Evolutionary conservation across 2,113 vertebrate genomes (phyloP), one percentile per base, ranked within the genome.

Genomic region (Octodon degus): DNA sequence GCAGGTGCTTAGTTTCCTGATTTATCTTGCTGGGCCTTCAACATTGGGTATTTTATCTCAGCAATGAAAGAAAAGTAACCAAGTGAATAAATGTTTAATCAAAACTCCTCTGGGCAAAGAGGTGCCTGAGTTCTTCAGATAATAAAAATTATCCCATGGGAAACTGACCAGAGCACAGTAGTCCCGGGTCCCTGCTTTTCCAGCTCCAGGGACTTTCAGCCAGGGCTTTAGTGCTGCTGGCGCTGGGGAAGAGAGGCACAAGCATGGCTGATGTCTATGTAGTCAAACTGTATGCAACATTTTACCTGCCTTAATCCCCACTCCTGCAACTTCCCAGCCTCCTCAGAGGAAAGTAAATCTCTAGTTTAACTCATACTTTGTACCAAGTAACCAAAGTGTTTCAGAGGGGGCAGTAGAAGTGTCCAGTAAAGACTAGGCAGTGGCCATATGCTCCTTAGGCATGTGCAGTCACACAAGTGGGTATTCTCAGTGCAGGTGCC

Each of bases 381-480:
- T 37, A 30, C 12, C 55, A 77, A 10, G 20, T 30, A n/a, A 53
- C 60, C 50, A 30, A 13, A 60, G 92, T 79, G 60, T 92, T 79
- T 47, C 40, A 37, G 2, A 40, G 86, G 20, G 58, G 63, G 19
- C 32, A 47, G n/a, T 37, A 30, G 43, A 55, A 2, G 11, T 47
- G 43, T 55, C 79, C 43, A 63, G 7, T 55, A 9, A 30, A 93
- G 62, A 67, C 2, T 86, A 20, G n/a, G 22, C 53, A 91, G 87
- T 9, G 30, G 72, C 43, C 85, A 95, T 40, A 13, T 43, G 72
- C 58, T 63, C 17, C 19, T 3, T 40, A 37, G 22, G n/a, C 13
- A 34, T n/a, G 22, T 5, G 13, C 50, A 30, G 14, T 7, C 24
- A 37, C 27, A 55, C 0, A 0, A 88, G 62, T 4, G 8, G 27